These are phyloP conservation scores for Halictus ligatus DNA, from an alignment of 2,888 invertebrate genomes.

Conservation along the genomic window DNA sequence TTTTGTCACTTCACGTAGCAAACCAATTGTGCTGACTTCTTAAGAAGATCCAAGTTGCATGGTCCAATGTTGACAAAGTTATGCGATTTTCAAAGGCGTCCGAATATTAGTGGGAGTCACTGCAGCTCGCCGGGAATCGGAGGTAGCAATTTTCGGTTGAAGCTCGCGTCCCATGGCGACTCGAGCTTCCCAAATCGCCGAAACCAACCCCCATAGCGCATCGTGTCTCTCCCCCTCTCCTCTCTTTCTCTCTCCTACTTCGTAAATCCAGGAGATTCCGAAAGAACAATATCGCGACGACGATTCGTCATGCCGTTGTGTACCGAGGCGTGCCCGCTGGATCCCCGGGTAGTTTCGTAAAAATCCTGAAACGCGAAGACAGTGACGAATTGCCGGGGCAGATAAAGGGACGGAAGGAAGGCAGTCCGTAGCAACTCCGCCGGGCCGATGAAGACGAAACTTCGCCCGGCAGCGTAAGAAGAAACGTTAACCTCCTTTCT, in stretches of 20 bases:
- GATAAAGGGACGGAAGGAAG: conserved; percentile 53
- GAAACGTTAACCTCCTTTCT: conserved; percentile 58
- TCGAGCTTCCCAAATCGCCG: conserved; percentile 9
- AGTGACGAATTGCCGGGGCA: conserved; percentile 71
- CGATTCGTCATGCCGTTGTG: conserved; percentile 55
- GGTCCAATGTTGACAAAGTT: no score
- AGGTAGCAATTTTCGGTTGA: conserved; percentile 28
- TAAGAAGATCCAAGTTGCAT: no score
- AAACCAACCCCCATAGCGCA: neutral
- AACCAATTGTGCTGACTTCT: no score
- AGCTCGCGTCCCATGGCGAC: neutral
- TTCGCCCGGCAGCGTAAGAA: conserved; percentile 50
- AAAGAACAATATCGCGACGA: conserved; percentile 50
- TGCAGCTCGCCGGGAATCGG: neutral
- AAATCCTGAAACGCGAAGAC: conserved; percentile 66
- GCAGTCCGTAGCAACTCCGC: conserved; percentile 45
- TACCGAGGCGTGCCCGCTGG: conserved; percentile 58
- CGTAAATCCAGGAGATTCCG: conserved; percentile 42
- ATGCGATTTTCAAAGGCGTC: no score
- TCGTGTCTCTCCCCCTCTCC: neutral
- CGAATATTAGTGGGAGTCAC: no score
- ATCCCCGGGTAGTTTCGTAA: conserved; percentile 61
- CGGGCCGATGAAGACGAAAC: conserved; percentile 56
- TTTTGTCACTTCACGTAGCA: no score
- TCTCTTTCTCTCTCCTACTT: neutral